phyloP scores from a whole-genome alignment of 2,888 invertebrate genomes.

The Tachystola acroxantha region DNA sequence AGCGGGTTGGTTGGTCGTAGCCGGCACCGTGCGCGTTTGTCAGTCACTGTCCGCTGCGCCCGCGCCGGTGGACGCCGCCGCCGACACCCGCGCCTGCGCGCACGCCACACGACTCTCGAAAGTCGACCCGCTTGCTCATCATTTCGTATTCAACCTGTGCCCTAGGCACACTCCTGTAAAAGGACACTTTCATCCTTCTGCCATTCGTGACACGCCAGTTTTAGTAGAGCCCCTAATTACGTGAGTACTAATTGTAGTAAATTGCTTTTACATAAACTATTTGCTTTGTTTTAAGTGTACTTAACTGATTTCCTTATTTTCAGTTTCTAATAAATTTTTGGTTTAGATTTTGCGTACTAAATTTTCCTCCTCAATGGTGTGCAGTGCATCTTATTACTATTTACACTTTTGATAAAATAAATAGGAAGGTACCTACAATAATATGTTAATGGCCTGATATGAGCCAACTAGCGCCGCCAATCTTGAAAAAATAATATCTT shows the following conservation, averaged over 20 bases:
- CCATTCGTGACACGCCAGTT: constrained; percentile 23
- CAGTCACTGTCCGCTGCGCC: constrained; percentile 33
- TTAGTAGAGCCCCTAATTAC: constrained; percentile 27
- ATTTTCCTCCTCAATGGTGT: too few relatives aligned
- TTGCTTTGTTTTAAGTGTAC: too few relatives aligned
- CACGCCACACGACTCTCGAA: constrained; percentile 46
- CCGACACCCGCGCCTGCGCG: constrained; percentile 46
- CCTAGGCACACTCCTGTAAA: constrained; percentile 40
- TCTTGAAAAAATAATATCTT: too few relatives aligned
- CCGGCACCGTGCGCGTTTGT: constrained; percentile 36
- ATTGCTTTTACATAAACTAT: neutral
- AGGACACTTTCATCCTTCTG: constrained; percentile 41
- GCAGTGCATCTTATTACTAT: too few relatives aligned
- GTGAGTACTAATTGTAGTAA: constrained; percentile 25
- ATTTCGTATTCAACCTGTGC: constrained; percentile 61
- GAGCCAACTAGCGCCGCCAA: too few relatives aligned
- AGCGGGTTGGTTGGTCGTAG: constrained; percentile 8
- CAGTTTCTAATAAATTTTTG: too few relatives aligned
- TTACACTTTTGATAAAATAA: too few relatives aligned
- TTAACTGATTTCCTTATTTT: too few relatives aligned
- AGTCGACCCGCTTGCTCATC: constrained; percentile 48
- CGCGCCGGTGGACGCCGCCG: constrained; percentile 37
- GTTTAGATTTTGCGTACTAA: too few relatives aligned
- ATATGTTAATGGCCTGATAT: too few relatives aligned
- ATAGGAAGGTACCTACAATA: too few relatives aligned